These are phyloP conservation scores for Microtus montanus DNA, from an alignment of 2,113 vertebrate species.

Conservation along the genomic window DNA sequence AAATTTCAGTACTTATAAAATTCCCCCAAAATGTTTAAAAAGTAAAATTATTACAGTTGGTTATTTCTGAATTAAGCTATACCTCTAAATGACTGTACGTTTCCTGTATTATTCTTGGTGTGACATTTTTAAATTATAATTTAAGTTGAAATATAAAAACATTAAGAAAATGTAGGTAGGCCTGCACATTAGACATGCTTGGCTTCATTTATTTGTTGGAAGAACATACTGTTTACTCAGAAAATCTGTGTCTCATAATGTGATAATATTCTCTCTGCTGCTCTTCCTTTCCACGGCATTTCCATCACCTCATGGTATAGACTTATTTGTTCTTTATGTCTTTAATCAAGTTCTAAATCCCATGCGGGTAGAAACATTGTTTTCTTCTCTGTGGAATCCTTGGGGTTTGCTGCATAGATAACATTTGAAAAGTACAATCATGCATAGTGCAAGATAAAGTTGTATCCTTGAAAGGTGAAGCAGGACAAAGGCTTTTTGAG, in stretches of 20 bases:
- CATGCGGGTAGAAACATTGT: not conserved
- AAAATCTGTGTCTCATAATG: not conserved
- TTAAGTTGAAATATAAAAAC: not conserved
- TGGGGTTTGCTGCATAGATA: not conserved
- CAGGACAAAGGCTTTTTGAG: not conserved
- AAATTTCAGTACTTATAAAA: constrained; percentile 57
- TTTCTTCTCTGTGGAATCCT: not conserved
- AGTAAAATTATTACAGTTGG: not conserved
- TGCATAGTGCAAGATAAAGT: not conserved
- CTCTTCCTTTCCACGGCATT: not conserved
- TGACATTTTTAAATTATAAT: constrained; percentile 52
- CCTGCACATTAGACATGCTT: constrained; percentile 36
- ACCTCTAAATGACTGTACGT: not conserved
- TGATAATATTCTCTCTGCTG: constrained; percentile 52
- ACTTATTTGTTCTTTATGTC: not conserved
- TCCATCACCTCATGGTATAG: not conserved
- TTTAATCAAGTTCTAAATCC: not conserved
- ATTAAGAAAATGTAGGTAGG: constrained; percentile 38
- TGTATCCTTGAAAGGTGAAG: not conserved
- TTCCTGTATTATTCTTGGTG: constrained; percentile 46
- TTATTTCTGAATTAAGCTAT: not conserved
- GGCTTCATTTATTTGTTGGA: constrained; percentile 28
- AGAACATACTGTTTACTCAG: constrained; percentile 21
- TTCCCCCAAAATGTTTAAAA: constrained; percentile 7
- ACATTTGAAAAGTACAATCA: not conserved